These are phyloP conservation scores for Synergus laeviventris DNA, from an alignment of 2,888 invertebrate species.

Conservation along the genomic window DNA sequence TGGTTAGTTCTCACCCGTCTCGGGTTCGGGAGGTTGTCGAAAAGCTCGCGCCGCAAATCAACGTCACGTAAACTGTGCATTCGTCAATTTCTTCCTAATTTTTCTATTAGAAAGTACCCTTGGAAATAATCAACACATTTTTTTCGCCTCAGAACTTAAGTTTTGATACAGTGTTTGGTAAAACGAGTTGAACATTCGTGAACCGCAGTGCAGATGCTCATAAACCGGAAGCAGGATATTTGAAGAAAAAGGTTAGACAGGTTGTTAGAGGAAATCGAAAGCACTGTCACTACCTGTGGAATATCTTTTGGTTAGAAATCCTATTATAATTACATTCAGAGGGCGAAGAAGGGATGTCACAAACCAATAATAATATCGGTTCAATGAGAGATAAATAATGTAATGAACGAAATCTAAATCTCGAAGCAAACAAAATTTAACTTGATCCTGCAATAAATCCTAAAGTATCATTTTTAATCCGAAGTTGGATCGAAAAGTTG, in stretches of 20 bases:
- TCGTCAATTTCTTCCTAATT: neutral
- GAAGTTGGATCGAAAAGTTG: neutral
- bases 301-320: neutral
- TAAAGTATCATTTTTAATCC: neutral
- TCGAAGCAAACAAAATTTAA: neutral
- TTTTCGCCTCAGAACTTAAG: neutral
- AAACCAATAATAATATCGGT: neutral
- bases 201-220: slow-evolving; percentile 36
- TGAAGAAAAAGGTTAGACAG: slow-evolving; percentile 18
- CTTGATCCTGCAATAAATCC: neutral
- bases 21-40: slow-evolving; percentile 49
- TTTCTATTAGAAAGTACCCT: neutral
- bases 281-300: slow-evolving; percentile 31
- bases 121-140: neutral
- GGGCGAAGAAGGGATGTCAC: neutral
- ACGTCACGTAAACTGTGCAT: neutral
- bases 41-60: neutral
- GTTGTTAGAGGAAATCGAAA: neutral
- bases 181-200: neutral
- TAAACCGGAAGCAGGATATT: slow-evolving; percentile 11
- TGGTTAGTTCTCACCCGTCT: slow-evolving; percentile 65
- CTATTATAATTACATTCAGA: neutral
- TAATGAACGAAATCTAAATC: neutral
- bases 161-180: neutral
- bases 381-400: neutral